Conservation (phyloP, 2,797 vertebrate genomes). For the Acomys russatus region DNA sequence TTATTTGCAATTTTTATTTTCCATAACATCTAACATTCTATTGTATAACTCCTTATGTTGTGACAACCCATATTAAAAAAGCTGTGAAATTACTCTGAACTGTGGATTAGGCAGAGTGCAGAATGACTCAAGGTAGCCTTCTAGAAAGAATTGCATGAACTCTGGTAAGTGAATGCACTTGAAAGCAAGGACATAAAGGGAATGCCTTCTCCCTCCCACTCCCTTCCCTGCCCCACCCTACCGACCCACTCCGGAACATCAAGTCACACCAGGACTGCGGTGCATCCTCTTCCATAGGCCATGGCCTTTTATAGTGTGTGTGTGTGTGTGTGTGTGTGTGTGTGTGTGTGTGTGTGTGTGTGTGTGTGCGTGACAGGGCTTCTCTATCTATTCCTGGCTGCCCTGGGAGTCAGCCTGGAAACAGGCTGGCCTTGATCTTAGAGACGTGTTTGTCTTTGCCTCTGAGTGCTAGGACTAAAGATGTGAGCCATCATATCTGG, state of each 20-base stretch:
- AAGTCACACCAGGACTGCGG: too few relatives aligned
- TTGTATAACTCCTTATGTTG: neutral
- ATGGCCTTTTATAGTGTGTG: too few relatives aligned
- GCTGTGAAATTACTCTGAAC: neutral
- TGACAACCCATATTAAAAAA: neutral
- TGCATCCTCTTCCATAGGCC: too few relatives aligned
- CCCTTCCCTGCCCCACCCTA: too few relatives aligned
- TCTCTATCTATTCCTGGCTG: neutral
- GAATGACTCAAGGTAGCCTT: neutral
- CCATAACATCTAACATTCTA: neutral
- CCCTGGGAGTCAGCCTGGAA: neutral
- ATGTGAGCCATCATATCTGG: neutral
- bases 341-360: too few relatives aligned
- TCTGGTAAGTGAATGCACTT: neutral
- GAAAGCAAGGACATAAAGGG: neutral
- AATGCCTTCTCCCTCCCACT: neutral
- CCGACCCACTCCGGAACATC: too few relatives aligned
- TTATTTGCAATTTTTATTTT: neutral
- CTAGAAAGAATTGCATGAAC: neutral
- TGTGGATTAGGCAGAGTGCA: neutral
- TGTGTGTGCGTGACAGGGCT: too few relatives aligned
- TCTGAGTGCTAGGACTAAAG: neutral
- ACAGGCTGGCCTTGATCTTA: neutral
- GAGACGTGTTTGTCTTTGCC: neutral
- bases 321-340: too few relatives aligned